Evolutionary conservation across 2,888 invertebrate genomes (phyloP), one percentile per base, ranked within the genome.

Genomic region (Sycophila texana): DNA sequence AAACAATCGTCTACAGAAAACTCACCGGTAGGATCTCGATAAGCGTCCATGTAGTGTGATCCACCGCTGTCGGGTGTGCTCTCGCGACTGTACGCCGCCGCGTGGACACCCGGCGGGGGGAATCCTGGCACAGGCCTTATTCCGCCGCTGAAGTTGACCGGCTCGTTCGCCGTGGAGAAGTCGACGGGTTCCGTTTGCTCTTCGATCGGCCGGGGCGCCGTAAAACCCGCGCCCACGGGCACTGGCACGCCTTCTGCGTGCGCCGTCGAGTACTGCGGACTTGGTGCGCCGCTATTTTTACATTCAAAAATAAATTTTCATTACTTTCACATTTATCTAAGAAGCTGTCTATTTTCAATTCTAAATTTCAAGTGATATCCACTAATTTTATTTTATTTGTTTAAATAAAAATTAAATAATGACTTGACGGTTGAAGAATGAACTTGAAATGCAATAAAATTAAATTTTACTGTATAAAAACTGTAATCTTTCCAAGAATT

Each of bases 51-150:
- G 90, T 96, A 97, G 91, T 96, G 96, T 75, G 96, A 96, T 80
- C 96, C 96, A 71, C 96, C 96, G 87, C 96, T 96, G 90, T 97
- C 96, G 4, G 96, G 96, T 72, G 96, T 96, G 82, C 96, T 96
- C 91, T 97, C 96, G 86, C 96, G 94, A 91, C 96, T 96, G 90
- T 96, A 96, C 14, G 90, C 88, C 73, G 89, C 85, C 26, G 88
- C 88, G 82, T 90, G 88, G 82, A 90, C 95, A 93, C 85, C 95
- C 92, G 91, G 94, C 91, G 86, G 93, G 90, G 90, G 93, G 91
- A 92, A 93, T 90, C 92, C 91, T 83, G 89, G 88, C 51, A 92
- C 92, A 63, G 92, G 92, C 89, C 92, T 91, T 84, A 92, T 92
- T 79, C 92, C 92, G 7, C 86, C 84, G 39, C 84, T 92, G 89